Percentiles rank a stretch among this genome's conserved stretches.
These are phyloP conservation scores for Aplysia californica DNA, from an alignment of 1,140 invertebrate genomes.

Conservation along the genomic window DNA sequence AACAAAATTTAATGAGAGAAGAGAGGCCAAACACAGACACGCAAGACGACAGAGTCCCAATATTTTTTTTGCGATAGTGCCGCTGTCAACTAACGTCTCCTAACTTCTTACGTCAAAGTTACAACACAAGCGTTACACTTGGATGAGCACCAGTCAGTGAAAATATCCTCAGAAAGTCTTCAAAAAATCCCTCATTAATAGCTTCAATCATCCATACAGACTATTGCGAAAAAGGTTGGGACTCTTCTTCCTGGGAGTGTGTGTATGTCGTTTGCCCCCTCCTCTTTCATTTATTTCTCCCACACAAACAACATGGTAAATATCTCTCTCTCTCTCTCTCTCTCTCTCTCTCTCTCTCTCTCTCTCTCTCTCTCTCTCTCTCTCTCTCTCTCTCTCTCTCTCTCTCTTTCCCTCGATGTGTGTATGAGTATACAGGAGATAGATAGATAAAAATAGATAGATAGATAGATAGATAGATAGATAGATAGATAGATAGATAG, in stretches of 20 bases:
- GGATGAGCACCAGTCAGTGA: background rate
- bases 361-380: conserved; percentile 8
- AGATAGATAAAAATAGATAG: too few relatives aligned
- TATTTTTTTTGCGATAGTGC: too few relatives aligned
- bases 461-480: too few relatives aligned
- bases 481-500: too few relatives aligned
- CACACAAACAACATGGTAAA: background rate
- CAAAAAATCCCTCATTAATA: background rate
- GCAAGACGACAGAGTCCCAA: too few relatives aligned
- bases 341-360: background rate
- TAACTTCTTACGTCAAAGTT: background rate
- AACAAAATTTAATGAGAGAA: too few relatives aligned
- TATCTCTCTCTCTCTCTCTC: too few relatives aligned
- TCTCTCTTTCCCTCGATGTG: too few relatives aligned
- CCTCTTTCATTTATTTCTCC: conserved; percentile 4
- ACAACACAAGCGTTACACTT: background rate
- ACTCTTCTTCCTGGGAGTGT: background rate
- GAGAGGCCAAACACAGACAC: too few relatives aligned
- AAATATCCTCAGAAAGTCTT: background rate
- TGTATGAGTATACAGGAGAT: too few relatives aligned
- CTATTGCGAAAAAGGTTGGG: background rate
- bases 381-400: conserved; percentile 3
- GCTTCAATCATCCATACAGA: background rate
- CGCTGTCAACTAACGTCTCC: background rate
- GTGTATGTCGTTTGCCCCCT: background rate